Base-by-base conservation (phyloP, 1,140 invertebrate genomes). In the Lithobius niger region DNA sequence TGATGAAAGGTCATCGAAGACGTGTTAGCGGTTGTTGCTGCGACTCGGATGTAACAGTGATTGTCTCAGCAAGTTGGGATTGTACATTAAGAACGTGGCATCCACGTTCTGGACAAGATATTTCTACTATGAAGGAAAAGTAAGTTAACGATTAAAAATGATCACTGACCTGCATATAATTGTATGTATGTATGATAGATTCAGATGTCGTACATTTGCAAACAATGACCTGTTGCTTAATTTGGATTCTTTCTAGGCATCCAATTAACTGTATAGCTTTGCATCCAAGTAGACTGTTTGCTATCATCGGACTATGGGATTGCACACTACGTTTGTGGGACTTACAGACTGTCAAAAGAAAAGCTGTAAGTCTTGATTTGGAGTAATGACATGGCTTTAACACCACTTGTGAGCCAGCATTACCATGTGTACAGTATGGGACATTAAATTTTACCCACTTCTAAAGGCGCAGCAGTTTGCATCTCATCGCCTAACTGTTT, bases 191-290 rank as follows among this genome's bases (percentile, higher is more conserved):
- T n/a, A n/a, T n/a, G n/a, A n/a, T n/a, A n/a, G n/a, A n/a, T n/a
- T n/a, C n/a, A n/a, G n/a, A n/a, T n/a, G n/a, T n/a, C n/a, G n/a
- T n/a, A n/a, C n/a, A n/a, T n/a, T n/a, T n/a, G n/a, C n/a, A n/a
- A n/a, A n/a, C n/a, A n/a, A n/a, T n/a, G n/a, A n/a, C n/a, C n/a
- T n/a, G n/a, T n/a, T n/a, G n/a, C n/a, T n/a, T n/a, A n/a, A n/a
- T n/a, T n/a, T n/a, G n/a, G n/a, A n/a, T n/a, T n/a, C n/a, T 51
- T 55, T 56, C 42, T 27, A 60, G 60, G 24, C 57, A 66, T 40
- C 71, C 71, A 22, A 61, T 73, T 16, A 73, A 71, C 55, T 69
- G 69, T 64, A 66, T 73, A 22, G 59, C 65, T 44, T 71, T 71
- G 55, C 70, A 73, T 52, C 69, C 69, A n/a, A 62, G 64, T 27